Evolutionary conservation across 2,888 invertebrate species (phyloP).

Genomic region (Sipha maydis): DNA sequence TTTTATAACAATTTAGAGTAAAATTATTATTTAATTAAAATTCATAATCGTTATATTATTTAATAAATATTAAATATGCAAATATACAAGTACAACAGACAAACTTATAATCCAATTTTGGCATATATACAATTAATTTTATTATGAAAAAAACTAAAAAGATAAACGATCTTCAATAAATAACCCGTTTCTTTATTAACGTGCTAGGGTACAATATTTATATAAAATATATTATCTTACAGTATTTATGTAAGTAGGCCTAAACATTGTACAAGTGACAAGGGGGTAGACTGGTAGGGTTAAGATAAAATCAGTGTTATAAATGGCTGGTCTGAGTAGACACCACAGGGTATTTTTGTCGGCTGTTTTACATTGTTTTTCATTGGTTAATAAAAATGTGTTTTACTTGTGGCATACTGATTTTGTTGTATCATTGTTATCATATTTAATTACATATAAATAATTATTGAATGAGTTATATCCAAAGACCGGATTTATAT

Average conservation of each 20-base stretch:
- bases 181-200: not conserved
- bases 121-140: not conserved
- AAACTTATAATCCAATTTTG: not conserved
- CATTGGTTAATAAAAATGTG: slow-evolving; percentile 21
- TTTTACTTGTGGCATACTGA: slow-evolving; percentile 9
- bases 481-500: no score
- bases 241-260: slow-evolving; percentile 32
- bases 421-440: slow-evolving; percentile 21
- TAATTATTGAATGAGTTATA: not conserved
- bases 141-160: not conserved
- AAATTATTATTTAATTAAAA: not conserved
- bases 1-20: not conserved
- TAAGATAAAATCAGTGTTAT: slow-evolving; percentile 51
- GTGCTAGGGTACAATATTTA: not conserved
- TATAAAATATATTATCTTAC: not conserved
- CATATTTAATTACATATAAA: slow-evolving; percentile 43
- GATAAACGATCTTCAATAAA: slow-evolving; percentile 32
- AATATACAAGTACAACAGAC: not conserved
- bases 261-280: slow-evolving; percentile 12
- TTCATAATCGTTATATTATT: not conserved
- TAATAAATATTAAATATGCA: not conserved
- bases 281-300: slow-evolving; percentile 21
- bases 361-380: slow-evolving; percentile 38
- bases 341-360: slow-evolving; percentile 46
- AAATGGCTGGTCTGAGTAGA: slow-evolving; percentile 29